phyloP scores from a whole-genome alignment of 2,797 vertebrate species.

The Alectoris magna region DNA sequence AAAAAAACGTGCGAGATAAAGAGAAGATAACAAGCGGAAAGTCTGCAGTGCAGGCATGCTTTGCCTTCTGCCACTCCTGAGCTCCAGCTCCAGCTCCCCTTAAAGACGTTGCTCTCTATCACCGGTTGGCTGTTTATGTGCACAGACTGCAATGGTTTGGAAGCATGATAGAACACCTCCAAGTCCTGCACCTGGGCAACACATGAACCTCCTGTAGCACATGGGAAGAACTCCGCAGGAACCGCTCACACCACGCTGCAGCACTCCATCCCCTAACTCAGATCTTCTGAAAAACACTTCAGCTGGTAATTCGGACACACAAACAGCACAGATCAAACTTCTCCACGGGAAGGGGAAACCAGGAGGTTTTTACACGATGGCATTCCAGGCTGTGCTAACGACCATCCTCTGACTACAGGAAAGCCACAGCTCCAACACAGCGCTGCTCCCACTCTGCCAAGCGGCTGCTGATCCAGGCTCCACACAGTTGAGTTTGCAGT shows the following conservation, averaged over 20 bases:
- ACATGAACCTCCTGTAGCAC: accelerated
- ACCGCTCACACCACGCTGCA: accelerated
- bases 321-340: not conserved
- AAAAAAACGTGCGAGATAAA: not conserved
- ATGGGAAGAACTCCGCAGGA: not conserved
- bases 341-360: not conserved
- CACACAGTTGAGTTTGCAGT: not conserved
- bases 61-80: not conserved
- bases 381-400: too few relatives aligned
- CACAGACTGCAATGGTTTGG: not conserved
- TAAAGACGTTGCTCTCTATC: accelerated
- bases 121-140: not conserved
- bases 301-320: not conserved
- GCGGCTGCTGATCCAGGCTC: too few relatives aligned
- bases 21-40: not conserved
- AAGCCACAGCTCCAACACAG: too few relatives aligned
- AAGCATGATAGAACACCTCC: not conserved
- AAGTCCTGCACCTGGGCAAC: not conserved
- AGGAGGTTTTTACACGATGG: not conserved
- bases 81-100: not conserved
- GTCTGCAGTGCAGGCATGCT: not conserved
- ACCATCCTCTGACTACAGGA: too few relatives aligned
- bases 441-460: too few relatives aligned
- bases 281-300: not conserved
- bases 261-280: not conserved